Base-by-base conservation (phyloP, 2,888 invertebrate species). In the Idaea straminata region DNA sequence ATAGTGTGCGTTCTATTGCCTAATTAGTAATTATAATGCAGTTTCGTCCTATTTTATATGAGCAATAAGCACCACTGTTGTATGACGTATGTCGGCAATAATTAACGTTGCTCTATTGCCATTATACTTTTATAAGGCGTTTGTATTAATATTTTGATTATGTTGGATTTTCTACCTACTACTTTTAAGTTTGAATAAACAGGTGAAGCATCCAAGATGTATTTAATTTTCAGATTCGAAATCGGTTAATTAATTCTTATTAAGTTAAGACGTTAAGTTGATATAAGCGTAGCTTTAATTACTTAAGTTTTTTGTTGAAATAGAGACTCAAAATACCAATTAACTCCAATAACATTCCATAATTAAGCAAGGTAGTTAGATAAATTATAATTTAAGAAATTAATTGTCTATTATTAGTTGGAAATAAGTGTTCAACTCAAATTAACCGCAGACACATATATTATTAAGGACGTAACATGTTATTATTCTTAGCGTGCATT, bases 391-490 rank as follows among this genome's bases (percentile, higher is more conserved):
- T 76, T 72, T 74, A 77, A 74, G 68, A 73, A 78, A 77, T 74
- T 82, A 75, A 78, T 77, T 82, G 82, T 84, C 82, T 86, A 83
- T 82, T 83, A 82, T 70, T 77, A 70, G 77, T 76, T 65, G 73
- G 74, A 70, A 75, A 72, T 83, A 83, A 82, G 81, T 85, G 84
- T 86, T 87, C 81, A 83, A 76, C 77, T 76, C 74, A 60, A 62
- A 62, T 68, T 59, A 59, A 59, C 59, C 59, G 25, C 25, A 13
- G 10, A 59, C 34, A 59, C 10, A 47, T 10, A 0, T 47, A 47
- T 47, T 7, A 47, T 47, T 47, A 47, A 47, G 13, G 13, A 47
- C 47, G 13, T 47, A 47, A 47, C 47, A 47, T 47, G 47, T 47
- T 47, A 47, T 47, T 38, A 38, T 10, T 13, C 47, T 7, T 47